Evolutionary conservation across 2,888 invertebrate species (phyloP).

Genomic region (Nebria salina): DNA sequence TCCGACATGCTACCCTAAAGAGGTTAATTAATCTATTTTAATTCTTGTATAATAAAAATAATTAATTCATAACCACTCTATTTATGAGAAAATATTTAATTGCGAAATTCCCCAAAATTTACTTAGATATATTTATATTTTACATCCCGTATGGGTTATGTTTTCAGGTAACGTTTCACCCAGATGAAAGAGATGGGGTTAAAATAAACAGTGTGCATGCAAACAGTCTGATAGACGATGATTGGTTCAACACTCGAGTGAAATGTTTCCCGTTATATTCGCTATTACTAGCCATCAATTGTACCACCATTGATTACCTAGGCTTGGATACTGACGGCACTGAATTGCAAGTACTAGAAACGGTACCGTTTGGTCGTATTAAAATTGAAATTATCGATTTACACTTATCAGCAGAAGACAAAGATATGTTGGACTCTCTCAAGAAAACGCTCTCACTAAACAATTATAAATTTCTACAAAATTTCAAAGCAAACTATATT

Average conservation of each 20-base stretch:
- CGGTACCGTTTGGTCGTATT: conserved; percentile 68
- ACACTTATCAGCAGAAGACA: conserved; percentile 56
- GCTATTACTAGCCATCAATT: conserved; percentile 79
- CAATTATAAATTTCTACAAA: conserved; percentile 59
- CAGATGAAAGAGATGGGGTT: conserved; percentile 63
- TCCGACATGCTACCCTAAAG: conserved; percentile 78
- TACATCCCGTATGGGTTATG: not conserved
- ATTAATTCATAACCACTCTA: too few relatives aligned
- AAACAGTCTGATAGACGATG: conserved; percentile 66
- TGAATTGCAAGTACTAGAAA: conserved; percentile 67
- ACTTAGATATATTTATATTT: too few relatives aligned
- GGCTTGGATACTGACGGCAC: conserved; percentile 71
- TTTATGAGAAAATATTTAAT: too few relatives aligned
- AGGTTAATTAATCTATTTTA: conserved; percentile 63
- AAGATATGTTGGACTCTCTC: conserved; percentile 57
- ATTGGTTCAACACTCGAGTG: conserved; percentile 76
- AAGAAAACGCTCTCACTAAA: conserved; percentile 59
- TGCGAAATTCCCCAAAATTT: too few relatives aligned
- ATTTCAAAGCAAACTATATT: conserved; percentile 58
- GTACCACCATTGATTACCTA: conserved; percentile 74
- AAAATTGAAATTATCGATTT: conserved; percentile 63
- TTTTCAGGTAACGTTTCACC: conserved; percentile 63
- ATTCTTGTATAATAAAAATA: too few relatives aligned
- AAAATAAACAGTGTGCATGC: conserved; percentile 64
- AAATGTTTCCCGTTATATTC: conserved; percentile 88